Percentiles rank a stretch among this genome's conserved stretches.
Conservation (phyloP, 2,888 invertebrate species). For the Cephus rjabovi region DNA sequence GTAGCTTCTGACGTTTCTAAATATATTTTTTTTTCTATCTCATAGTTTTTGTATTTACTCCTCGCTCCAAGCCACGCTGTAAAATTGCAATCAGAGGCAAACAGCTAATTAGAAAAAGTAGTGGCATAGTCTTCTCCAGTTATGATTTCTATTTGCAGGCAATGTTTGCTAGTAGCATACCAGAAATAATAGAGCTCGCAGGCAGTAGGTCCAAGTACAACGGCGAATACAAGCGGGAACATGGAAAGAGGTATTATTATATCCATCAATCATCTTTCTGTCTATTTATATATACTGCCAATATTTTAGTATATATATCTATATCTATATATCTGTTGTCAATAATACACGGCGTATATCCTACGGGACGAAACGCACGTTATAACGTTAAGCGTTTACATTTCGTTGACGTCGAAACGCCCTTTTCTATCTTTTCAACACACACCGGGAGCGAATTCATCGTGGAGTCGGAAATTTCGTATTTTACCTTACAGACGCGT, state of each 20-base stretch:
- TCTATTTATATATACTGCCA: constrained; percentile 1
- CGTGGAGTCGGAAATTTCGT: too few relatives aligned
- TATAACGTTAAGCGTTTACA: too few relatives aligned
- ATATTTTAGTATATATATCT: constrained; percentile 14
- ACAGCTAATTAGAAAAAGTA: background rate
- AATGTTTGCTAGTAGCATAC: constrained; percentile 99
- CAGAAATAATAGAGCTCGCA: constrained; percentile 99
- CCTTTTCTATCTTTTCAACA: too few relatives aligned
- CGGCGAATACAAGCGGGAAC: constrained; percentile 99
- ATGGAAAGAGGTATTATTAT: constrained; percentile 93
- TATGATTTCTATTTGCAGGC: constrained; percentile 85
- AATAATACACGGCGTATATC: background rate
- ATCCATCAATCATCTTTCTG: constrained; percentile 33
- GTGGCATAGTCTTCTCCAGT: constrained; percentile 35
- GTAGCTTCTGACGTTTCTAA: background rate
- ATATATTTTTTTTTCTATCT: background rate
- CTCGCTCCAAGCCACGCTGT: background rate
- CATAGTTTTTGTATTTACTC: background rate
- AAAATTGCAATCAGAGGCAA: background rate
- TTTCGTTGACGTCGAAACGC: too few relatives aligned
- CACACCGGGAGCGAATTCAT: too few relatives aligned
- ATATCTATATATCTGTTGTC: constrained; percentile 11
- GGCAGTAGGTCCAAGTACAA: constrained; percentile 99
- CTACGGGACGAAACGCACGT: too few relatives aligned
- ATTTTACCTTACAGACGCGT: too few relatives aligned